Conservation (phyloP, 1,140 invertebrate species). For the Papilio xuthus region DNA sequence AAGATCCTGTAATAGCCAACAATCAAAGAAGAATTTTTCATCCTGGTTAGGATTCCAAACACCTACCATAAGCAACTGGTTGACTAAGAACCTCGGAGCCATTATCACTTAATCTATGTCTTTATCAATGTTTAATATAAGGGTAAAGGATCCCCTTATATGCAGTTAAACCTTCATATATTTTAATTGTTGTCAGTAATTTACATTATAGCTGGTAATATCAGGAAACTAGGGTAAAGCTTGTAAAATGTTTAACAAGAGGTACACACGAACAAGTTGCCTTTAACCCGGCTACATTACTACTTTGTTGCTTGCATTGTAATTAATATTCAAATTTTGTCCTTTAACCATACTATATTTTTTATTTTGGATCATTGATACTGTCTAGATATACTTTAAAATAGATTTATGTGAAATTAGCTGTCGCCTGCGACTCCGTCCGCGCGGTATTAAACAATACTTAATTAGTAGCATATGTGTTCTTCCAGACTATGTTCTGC, state of each 20-base stretch:
- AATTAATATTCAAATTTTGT: not conserved
- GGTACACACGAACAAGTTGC: not conserved
- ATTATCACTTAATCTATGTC: not conserved
- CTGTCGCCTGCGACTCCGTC: too few species aligned
- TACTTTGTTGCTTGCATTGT: not conserved
- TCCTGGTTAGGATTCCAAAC: not conserved
- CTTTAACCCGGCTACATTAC: not conserved
- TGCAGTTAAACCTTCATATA: constrained; percentile 11
- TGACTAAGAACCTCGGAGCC: not conserved
- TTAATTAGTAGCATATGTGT: too few species aligned
- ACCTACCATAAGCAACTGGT: not conserved
- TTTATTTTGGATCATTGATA: not conserved
- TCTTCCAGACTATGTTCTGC: too few species aligned
- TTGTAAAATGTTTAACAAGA: constrained; percentile 19
- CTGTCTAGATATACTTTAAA: too few species aligned
- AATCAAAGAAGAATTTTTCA: not conserved
- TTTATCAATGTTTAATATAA: constrained; percentile 8
- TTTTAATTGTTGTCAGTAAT: constrained; percentile 16
- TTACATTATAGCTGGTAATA: not conserved
- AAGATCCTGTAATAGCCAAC: too few species aligned
- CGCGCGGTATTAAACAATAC: too few species aligned
- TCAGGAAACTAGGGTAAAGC: constrained; percentile 13
- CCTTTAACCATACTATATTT: not conserved
- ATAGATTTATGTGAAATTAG: too few species aligned
- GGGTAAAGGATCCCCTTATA: not conserved